A percentile compares a stretch with the other conserved stretches of the same genome.
Evolutionary conservation across 2,113 vertebrate genomes (phyloP).

Genomic region (Pluvialis apricaria): DNA sequence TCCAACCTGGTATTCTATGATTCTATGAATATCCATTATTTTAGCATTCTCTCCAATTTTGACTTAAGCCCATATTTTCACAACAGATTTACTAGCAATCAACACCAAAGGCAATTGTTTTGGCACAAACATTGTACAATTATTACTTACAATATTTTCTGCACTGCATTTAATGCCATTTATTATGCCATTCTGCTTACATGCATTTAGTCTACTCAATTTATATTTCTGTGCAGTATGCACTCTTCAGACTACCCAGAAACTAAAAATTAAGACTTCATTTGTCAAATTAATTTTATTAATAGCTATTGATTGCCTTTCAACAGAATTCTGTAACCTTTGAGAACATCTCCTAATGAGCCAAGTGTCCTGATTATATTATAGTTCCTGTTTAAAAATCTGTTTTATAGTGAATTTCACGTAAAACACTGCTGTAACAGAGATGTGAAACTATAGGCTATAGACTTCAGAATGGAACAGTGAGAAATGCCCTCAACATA

Average conservation of each 20-base stretch:
- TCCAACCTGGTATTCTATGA: fast-evolving
- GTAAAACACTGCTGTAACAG: neutral
- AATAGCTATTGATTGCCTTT: neutral
- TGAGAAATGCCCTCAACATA: neutral
- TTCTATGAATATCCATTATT: neutral
- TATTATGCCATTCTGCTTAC: neutral
- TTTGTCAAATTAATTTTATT: neutral
- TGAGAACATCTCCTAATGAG: neutral
- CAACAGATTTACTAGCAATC: neutral
- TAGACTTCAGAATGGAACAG: neutral
- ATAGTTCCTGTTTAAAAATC: neutral
- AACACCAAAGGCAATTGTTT: neutral
- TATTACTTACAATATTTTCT: neutral
- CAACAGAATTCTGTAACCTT: neutral
- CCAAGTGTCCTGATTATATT: neutral
- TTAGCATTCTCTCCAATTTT: neutral
- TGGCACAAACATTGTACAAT: neutral
- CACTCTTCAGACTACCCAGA: neutral
- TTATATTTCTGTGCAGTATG: neutral
- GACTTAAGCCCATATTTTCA: neutral
- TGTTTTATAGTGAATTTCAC: neutral
- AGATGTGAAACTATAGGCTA: neutral
- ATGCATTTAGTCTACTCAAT: neutral
- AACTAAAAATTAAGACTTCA: neutral
- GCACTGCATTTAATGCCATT: neutral